Evolutionary conservation across 2,797 vertebrate species (phyloP).

Genomic region (Aphelocoma californica): DNA sequence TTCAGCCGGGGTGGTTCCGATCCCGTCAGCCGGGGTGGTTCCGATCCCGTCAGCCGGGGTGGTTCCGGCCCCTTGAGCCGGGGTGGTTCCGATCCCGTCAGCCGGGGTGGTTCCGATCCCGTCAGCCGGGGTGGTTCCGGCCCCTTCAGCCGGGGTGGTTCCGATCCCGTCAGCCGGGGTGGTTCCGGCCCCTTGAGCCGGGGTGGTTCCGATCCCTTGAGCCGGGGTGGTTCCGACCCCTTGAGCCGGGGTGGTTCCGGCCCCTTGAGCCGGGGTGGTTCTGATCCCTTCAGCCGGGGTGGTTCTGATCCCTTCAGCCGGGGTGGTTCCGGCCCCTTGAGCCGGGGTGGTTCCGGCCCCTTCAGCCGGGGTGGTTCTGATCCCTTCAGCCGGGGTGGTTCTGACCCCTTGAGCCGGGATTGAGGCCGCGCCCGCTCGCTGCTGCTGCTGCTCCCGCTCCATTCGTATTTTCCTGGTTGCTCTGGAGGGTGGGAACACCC

Average conservation of each 20-base stretch:
- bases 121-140: neutral
- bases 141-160: neutral
- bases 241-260: no score
- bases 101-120: neutral
- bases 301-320: neutral
- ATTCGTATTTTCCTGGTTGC: neutral
- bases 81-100: no score
- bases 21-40: neutral
- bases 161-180: accelerated
- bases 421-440: neutral
- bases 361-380: neutral
- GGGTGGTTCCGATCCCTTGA: neutral
- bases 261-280: no score
- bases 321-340: neutral
- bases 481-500: neutral
- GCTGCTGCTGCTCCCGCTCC: neutral
- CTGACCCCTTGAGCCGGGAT: neutral
- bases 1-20: neutral
- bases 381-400: neutral
- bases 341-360: accelerated
- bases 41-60: accelerated
- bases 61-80: neutral
- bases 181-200: no score
- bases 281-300: neutral
- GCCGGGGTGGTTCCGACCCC: accelerated